Conservation (phyloP, 2,113 vertebrate species). For the Rhegmatorhina hoffmannsi region DNA sequence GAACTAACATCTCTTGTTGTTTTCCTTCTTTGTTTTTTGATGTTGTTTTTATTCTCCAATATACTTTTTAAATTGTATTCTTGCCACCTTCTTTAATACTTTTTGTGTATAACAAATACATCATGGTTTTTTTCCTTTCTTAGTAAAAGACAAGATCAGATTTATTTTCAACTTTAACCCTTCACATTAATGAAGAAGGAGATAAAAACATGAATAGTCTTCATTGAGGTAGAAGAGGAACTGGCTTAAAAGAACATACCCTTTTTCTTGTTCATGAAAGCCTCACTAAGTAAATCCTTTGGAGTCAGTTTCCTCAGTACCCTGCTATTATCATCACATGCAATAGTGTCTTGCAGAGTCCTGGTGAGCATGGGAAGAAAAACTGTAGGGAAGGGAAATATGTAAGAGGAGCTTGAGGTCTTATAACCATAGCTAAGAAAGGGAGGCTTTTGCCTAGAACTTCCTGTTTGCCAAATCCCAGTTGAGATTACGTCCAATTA, state of each 20-base stretch:
- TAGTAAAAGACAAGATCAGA: not conserved
- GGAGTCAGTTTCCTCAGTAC: not conserved
- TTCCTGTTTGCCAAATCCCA: not conserved
- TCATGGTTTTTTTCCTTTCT: not conserved
- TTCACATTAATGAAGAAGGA: not conserved
- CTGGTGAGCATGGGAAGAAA: not conserved
- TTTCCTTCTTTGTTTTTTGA: not conserved
- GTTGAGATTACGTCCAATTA: not conserved
- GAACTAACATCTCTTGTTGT: slow-evolving; percentile 3
- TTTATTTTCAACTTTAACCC: not conserved
- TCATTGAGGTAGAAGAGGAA: not conserved
- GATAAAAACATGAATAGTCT: not conserved
- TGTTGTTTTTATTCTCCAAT: not conserved
- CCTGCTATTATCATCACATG: not conserved
- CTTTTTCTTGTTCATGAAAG: not conserved
- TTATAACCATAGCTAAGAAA: not conserved
- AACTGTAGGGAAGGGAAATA: not conserved
- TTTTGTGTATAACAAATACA: not conserved
- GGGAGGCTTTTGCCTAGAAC: not conserved
- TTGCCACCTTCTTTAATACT: not conserved
- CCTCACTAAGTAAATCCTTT: not conserved
- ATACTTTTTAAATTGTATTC: not conserved
- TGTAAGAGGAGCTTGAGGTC: not conserved
- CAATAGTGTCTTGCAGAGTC: not conserved
- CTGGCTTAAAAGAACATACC: not conserved